phyloP scores from a whole-genome alignment of 2,797 vertebrate species.

The Dryobates pubescens region DNA sequence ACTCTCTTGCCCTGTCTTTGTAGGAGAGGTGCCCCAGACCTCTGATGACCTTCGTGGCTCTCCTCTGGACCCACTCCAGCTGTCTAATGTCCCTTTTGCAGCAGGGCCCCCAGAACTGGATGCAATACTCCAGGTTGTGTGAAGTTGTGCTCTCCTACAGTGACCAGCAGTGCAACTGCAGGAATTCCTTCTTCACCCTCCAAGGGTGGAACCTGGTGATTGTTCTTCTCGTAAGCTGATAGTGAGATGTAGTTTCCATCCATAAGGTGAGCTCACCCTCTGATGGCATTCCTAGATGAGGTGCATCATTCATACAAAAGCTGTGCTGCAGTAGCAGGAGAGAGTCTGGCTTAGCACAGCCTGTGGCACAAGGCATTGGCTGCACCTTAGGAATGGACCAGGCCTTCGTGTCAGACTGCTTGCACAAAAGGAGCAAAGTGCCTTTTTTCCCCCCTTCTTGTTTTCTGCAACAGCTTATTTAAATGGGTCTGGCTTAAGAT shows the following conservation, averaged over 20 bases:
- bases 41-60: no score
- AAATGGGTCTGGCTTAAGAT: background rate
- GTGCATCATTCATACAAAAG: background rate
- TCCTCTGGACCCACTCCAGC: no score
- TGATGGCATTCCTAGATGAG: background rate
- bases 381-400: background rate
- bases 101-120: no score
- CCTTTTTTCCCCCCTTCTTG: background rate
- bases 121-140: background rate
- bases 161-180: rapidly evolving
- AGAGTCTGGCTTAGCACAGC: rapidly evolving
- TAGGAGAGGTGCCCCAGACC: no score
- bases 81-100: no score
- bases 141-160: background rate
- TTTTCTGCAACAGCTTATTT: background rate
- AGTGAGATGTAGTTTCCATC: background rate
- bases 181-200: background rate
- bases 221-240: background rate
- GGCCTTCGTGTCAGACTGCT: background rate
- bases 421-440: background rate
- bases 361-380: background rate
- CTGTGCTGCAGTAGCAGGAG: background rate
- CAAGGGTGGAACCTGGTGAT: background rate
- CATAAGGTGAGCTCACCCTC: background rate
- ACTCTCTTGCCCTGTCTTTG: no score